These are phyloP conservation scores for Grapholita molesta DNA, from an alignment of 1,140 invertebrate species.

Conservation along the genomic window DNA sequence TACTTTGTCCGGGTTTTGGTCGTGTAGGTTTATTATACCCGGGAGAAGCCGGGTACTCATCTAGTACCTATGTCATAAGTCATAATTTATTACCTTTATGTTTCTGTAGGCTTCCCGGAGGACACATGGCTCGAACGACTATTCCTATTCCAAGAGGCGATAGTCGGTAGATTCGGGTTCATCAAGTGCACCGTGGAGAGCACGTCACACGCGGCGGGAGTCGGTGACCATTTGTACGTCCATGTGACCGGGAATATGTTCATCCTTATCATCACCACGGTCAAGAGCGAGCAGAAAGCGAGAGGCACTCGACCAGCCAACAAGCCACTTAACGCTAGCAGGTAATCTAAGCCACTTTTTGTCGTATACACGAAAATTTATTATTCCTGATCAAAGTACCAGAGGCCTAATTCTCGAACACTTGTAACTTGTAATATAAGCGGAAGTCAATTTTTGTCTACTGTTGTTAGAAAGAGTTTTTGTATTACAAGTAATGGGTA, in stretches of 20 bases:
- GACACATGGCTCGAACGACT: slow-evolving; percentile 86
- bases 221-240: slow-evolving; percentile 84
- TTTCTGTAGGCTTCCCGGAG: slow-evolving; percentile 85
- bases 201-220: slow-evolving; percentile 67
- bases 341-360: too few species aligned
- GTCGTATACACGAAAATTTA: too few species aligned
- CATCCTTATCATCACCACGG: slow-evolving; percentile 86
- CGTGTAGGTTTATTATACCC: too few species aligned
- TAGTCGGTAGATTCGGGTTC: slow-evolving; percentile 91
- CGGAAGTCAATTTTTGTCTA: too few species aligned
- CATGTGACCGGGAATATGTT: slow-evolving; percentile 97
- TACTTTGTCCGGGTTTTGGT: too few species aligned
- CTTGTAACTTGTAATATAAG: too few species aligned
- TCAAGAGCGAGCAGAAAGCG: slow-evolving; percentile 61
- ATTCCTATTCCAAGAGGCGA: slow-evolving; percentile 91
- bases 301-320: slow-evolving; percentile 52
- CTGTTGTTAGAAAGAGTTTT: too few species aligned
- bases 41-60: too few species aligned
- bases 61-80: too few species aligned
- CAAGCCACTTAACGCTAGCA: slow-evolving; percentile 67
- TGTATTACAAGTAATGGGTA: too few species aligned
- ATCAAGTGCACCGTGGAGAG: slow-evolving; percentile 85
- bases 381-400: too few species aligned
- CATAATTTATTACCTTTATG: neutral
- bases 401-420: too few species aligned